Base-by-base conservation (phyloP, 2,888 invertebrate species). In the Nymphalis polychloros region DNA sequence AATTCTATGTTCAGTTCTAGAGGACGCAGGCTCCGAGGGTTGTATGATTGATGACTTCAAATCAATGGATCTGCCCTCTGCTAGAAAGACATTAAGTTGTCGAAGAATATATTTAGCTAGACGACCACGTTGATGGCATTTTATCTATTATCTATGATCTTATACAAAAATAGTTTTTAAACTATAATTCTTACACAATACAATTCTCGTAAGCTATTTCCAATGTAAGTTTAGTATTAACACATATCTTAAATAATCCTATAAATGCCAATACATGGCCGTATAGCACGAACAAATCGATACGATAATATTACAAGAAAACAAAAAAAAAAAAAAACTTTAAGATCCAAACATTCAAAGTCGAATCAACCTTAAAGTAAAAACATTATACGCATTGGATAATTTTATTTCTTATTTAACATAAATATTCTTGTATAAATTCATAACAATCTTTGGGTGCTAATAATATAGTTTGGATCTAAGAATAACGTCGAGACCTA, bases 361-460 rank as follows among this genome's bases (percentile, higher is more conserved):
- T 74, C 85, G 82, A 83, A 86, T 84, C 85, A 55, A 52, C 16
- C 20, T 16, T 83, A 71, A 75, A 78, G 77, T 80, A 76, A 75
- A 75, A 77, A 78, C 80, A 75, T 74, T 80, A 80, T 78, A 78
- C 84, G 86, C 80, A 80, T 87, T 86, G 84, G 82, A 88, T 89
- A 87, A 78, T 88, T 91, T 91, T 92, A 91, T 90, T 91, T 86
- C 86, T 90, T 89, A 90, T 89, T 90, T 84, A 92, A 92, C 92
- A 92, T 92, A 92, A 92, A 92, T 92, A 92, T 89, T 88, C 85
- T 92, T 91, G 90, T 92, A 92, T 91, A 92, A 91, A 92, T 92
- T 90, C 88, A 91, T 92, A 92, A 92, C 92, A 92, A 92, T 92
- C 92, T 92, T 92, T 92, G 92, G 92, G 90, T 90, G 89, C 89